phyloP scores from a whole-genome alignment of 2,797 vertebrate species.

The Clarias platycephalus region DNA sequence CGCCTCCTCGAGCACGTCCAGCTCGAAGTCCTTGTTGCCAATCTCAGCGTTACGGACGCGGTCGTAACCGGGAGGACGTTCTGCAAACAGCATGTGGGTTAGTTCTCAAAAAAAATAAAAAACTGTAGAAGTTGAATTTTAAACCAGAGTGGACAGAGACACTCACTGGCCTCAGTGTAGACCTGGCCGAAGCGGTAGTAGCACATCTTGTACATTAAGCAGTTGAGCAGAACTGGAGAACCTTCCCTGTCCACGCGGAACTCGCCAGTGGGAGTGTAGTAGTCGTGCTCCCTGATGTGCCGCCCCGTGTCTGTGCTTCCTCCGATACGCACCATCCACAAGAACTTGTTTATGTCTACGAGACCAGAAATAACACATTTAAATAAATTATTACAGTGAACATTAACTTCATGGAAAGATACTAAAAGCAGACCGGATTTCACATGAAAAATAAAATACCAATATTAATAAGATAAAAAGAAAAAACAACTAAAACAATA shows the following conservation, averaged over 20 bases:
- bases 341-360: slow-evolving; percentile 98
- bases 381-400: neutral
- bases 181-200: slow-evolving; percentile 99
- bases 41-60: slow-evolving; percentile 96
- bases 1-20: slow-evolving; percentile 96
- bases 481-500: neutral
- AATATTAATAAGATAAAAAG: neutral
- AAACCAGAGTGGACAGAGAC: neutral
- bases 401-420: neutral
- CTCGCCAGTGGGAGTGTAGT: slow-evolving; percentile 95
- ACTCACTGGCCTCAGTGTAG: slow-evolving; percentile 99
- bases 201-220: slow-evolving; percentile 99
- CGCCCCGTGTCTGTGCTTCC: slow-evolving; percentile 96
- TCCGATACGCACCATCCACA: slow-evolving; percentile 99
- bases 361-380: neutral
- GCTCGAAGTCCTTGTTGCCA: slow-evolving; percentile 98
- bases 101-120: neutral
- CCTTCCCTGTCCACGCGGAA: slow-evolving; percentile 96
- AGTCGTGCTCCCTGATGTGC: slow-evolving; percentile 98
- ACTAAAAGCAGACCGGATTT: neutral
- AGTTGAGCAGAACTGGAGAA: slow-evolving; percentile 95
- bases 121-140: no score
- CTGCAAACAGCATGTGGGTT: slow-evolving; percentile 65
- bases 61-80: slow-evolving; percentile 96
- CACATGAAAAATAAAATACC: neutral